A percentile compares a stretch with the other conserved stretches of the same genome.
Evolutionary conservation across 1,140 invertebrate genomes (phyloP).

Genomic region (Psilanteris sp.): DNA sequence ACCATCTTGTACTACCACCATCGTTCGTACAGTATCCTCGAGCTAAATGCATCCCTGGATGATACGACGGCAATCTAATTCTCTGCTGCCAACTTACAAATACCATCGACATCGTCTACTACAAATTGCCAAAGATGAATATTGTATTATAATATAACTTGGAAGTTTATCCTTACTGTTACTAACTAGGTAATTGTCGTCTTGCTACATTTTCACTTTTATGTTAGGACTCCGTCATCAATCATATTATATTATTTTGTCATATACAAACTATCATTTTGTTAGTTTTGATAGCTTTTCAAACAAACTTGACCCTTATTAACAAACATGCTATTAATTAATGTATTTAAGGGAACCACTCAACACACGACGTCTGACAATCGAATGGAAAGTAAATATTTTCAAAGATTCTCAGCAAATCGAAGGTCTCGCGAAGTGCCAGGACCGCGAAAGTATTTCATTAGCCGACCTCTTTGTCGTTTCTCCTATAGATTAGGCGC

Average conservation of each 20-base stretch:
- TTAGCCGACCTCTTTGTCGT: conserved; percentile 25
- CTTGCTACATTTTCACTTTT: conserved; percentile 12
- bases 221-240: no score
- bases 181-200: conserved; percentile 20
- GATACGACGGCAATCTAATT: conserved; percentile 66
- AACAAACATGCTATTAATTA: no score
- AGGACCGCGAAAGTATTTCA: conserved; percentile 16
- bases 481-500: not conserved
- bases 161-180: conserved; percentile 27
- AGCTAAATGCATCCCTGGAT: conserved; percentile 63
- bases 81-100: conserved; percentile 60
- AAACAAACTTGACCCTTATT: no score
- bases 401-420: conserved; percentile 3
- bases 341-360: no score
- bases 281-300: no score
- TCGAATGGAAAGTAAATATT: conserved; percentile 36
- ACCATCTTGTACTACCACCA: conserved; percentile 64
- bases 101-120: conserved; percentile 52
- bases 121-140: conserved; percentile 62
- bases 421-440: not conserved
- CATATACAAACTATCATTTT: no score
- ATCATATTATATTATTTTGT: no score
- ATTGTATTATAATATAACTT: conserved; percentile 57
- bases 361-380: not conserved
- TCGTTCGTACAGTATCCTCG: conserved; percentile 47